Evolutionary conservation across 2,888 invertebrate genomes (phyloP).

Genomic region (Siphlonurus alternatus): DNA sequence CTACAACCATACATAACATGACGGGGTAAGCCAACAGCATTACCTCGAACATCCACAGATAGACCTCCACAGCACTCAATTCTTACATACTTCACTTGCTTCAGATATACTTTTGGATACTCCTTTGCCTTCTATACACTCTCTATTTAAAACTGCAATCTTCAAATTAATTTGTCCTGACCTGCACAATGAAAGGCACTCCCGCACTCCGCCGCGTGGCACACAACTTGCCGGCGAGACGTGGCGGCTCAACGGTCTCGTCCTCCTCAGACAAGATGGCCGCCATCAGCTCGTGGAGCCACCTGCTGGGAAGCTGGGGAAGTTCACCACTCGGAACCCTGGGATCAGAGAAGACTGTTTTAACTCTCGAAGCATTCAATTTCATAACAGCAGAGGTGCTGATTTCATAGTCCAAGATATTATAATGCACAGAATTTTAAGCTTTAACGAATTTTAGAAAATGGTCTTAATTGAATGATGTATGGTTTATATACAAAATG

Average conservation of each 20-base stretch:
- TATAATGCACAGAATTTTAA: slow-evolving; percentile 6
- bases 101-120: too few relatives aligned
- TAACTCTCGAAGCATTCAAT: background rate
- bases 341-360: slow-evolving; percentile 13
- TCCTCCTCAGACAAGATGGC: slow-evolving; percentile 34
- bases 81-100: too few relatives aligned
- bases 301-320: slow-evolving; percentile 41
- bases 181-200: slow-evolving; percentile 80
- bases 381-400: background rate
- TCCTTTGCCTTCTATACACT: too few relatives aligned
- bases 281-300: slow-evolving; percentile 42
- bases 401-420: too few relatives aligned
- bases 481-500: too few relatives aligned
- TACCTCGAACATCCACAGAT: too few relatives aligned
- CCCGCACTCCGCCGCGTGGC: slow-evolving; percentile 86
- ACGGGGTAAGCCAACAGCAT: too few relatives aligned
- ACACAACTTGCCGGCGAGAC: slow-evolving; percentile 35
- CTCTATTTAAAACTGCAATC: too few relatives aligned
- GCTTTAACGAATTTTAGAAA: background rate
- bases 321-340: slow-evolving; percentile 25
- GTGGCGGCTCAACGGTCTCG: background rate
- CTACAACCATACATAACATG: too few relatives aligned
- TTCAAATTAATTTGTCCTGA: too few relatives aligned
- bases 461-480: background rate
- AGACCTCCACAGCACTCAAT: too few relatives aligned